Conservation (phyloP, 2,113 vertebrate species). For the Cyprinodon brontotheroides region DNA sequence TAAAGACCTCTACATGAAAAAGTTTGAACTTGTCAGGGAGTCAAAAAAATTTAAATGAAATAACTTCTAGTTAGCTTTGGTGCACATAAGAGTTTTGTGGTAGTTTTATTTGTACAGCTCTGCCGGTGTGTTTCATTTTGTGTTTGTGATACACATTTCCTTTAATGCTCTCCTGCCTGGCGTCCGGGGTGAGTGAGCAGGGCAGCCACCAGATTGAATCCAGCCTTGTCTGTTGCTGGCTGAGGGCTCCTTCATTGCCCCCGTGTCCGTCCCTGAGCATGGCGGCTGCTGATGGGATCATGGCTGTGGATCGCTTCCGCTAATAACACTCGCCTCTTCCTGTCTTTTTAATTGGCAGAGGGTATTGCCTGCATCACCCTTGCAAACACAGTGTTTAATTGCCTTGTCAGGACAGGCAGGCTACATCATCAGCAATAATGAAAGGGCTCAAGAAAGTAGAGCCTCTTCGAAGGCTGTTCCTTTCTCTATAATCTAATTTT, state of each 20-base stretch:
- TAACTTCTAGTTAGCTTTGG: background rate
- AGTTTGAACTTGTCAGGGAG: background rate
- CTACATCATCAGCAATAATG: slow-evolving; percentile 20
- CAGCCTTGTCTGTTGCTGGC: slow-evolving; percentile 33
- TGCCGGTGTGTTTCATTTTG: background rate
- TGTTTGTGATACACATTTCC: slow-evolving; percentile 10
- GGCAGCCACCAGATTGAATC: slow-evolving; percentile 46
- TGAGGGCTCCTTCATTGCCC: slow-evolving; percentile 30
- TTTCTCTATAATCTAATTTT: background rate
- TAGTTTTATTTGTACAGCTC: background rate
- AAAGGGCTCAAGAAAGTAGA: background rate
- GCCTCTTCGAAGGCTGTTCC: background rate
- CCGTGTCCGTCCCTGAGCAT: slow-evolving; percentile 13
- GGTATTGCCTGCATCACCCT: slow-evolving; percentile 21
- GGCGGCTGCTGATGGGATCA: slow-evolving; percentile 58
- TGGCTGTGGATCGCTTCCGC: slow-evolving; percentile 36
- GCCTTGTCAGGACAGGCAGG: slow-evolving; percentile 15
- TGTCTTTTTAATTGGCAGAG: slow-evolving; percentile 35
- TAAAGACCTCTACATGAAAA: background rate
- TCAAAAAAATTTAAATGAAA: background rate
- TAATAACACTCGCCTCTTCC: slow-evolving; percentile 41
- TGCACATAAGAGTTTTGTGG: background rate
- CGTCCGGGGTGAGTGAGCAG: slow-evolving; percentile 46
- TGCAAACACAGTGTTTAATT: slow-evolving; percentile 33
- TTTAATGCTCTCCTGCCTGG: slow-evolving; percentile 18